A percentile compares a stretch with the other conserved stretches of the same genome.
These are phyloP conservation scores for Acanthurus tractus DNA, from an alignment of 2,797 vertebrate species.

Conservation along the genomic window DNA sequence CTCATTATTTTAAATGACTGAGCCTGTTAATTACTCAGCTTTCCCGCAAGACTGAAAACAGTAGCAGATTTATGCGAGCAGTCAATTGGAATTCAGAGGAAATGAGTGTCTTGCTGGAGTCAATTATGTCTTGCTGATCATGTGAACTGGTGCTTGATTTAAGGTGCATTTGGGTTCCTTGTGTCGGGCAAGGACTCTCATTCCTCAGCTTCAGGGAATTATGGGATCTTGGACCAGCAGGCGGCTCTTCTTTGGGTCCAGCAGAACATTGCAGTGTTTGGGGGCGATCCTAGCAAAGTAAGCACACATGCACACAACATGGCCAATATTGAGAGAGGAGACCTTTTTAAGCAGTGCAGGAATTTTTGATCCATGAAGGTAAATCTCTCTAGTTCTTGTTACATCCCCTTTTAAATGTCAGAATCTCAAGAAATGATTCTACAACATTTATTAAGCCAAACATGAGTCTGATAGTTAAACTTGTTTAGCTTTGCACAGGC, in stretches of 20 bases:
- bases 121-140: conserved; percentile 58
- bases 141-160: conserved; percentile 45
- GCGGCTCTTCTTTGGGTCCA: conserved; percentile 86
- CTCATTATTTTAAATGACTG: conserved; percentile 24
- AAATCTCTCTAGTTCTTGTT: too few relatives aligned
- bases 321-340: too few relatives aligned
- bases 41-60: conserved; percentile 29
- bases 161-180: conserved; percentile 88
- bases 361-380: too few relatives aligned
- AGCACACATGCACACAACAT: conserved; percentile 19
- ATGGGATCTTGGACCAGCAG: conserved; percentile 88
- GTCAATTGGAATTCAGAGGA: conserved; percentile 40
- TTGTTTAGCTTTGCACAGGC: not conserved
- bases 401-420: too few relatives aligned
- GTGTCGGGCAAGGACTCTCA: conserved; percentile 82
- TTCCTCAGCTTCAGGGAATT: conserved; percentile 82
- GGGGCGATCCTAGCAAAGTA: conserved; percentile 85
- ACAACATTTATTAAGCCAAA: too few relatives aligned
- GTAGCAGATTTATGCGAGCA: conserved; percentile 24
- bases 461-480: not conserved
- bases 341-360: too few relatives aligned
- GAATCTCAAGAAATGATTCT: too few relatives aligned
- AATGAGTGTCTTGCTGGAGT: conserved; percentile 54
- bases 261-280: conserved; percentile 82
- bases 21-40: conserved; percentile 33